Base-by-base conservation (phyloP, 1,140 invertebrate species). In the Sarcophaga bullata region DNA sequence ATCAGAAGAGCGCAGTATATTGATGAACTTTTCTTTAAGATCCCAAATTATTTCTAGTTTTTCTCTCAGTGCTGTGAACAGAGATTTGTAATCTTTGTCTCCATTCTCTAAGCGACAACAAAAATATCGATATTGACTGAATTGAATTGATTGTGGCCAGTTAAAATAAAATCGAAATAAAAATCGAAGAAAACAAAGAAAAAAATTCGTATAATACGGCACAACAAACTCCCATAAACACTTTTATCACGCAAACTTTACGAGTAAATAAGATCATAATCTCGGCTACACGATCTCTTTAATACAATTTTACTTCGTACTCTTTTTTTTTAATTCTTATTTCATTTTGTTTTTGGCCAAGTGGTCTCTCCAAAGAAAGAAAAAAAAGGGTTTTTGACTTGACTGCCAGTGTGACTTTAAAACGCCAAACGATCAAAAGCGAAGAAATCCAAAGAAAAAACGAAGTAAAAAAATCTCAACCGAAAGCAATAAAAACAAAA, bases 21-120 rank as follows among this genome's bases (percentile, higher is more conserved):
- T 52, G 50, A 58, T n/a, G 54, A 58, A 58, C 15, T 37, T 37
- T 37, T 37, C 25, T 37, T 37, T 37, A 4, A n/a, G n/a, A n/a
- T n/a, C n/a, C n/a, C n/a, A 37, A 37, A 37, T 37, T 37, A 1
- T n/a, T 58, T 58, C 13, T 62, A 62, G 10, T 68, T 37, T 37
- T 68, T 68, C 62, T 68, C 19, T 68, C n/a, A 6, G n/a, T 68
- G 62, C 19, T 6, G 7, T 37, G 9, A 68, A 10, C 62, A 8
- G n/a, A 68, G 62, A 68, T 68, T 19, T 17, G 62, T 19, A 68
- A 68, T 68, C 62, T 68, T 68, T 68, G 62, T 68, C 62, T 68
- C 62, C 62, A 68, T 68, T 68, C 54, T 58, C 54, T 58, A 58
- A 58, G 54, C 17, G 62, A 68, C n/a, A 68, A 68, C n/a, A 68